phyloP scores from a whole-genome alignment of 2,888 invertebrate genomes.

The Papilio elwesi region DNA sequence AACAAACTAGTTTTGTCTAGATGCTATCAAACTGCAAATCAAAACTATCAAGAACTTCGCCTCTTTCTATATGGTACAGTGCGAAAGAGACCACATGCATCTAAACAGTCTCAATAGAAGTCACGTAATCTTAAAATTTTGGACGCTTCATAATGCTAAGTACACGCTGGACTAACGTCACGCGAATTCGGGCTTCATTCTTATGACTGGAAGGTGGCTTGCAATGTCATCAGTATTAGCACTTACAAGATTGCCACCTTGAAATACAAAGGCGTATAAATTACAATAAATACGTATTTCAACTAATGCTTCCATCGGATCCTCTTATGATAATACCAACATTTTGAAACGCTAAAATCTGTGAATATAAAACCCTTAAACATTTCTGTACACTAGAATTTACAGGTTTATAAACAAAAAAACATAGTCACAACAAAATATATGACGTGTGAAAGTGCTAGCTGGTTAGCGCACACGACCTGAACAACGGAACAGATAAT shows the following conservation, averaged over 20 bases:
- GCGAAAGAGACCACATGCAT: slow-evolving; percentile 35
- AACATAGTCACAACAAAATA: slow-evolving; percentile 17
- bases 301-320: slow-evolving; percentile 26
- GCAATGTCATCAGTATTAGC: neutral
- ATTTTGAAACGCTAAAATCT: slow-evolving; percentile 10
- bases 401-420: slow-evolving; percentile 9
- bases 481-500: slow-evolving; percentile 50
- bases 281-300: slow-evolving; percentile 11
- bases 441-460: slow-evolving; percentile 37
- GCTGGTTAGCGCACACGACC: slow-evolving; percentile 24
- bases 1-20: slow-evolving; percentile 43
- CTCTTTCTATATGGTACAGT: slow-evolving; percentile 17
- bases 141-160: slow-evolving; percentile 71
- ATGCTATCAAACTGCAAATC: slow-evolving; percentile 45
- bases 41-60: slow-evolving; percentile 20
- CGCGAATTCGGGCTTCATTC: slow-evolving; percentile 46
- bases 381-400: slow-evolving; percentile 27
- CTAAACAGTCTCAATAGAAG: slow-evolving; percentile 42
- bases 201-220: neutral
- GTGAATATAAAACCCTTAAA: slow-evolving; percentile 3
- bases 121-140: slow-evolving; percentile 49
- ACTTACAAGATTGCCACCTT: slow-evolving; percentile 36
- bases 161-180: slow-evolving; percentile 64
- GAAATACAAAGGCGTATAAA: neutral
- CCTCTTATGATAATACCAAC: slow-evolving; percentile 9